Evolutionary conservation across 2,797 vertebrate genomes (phyloP).

Genomic region (Acanthis flammea): DNA sequence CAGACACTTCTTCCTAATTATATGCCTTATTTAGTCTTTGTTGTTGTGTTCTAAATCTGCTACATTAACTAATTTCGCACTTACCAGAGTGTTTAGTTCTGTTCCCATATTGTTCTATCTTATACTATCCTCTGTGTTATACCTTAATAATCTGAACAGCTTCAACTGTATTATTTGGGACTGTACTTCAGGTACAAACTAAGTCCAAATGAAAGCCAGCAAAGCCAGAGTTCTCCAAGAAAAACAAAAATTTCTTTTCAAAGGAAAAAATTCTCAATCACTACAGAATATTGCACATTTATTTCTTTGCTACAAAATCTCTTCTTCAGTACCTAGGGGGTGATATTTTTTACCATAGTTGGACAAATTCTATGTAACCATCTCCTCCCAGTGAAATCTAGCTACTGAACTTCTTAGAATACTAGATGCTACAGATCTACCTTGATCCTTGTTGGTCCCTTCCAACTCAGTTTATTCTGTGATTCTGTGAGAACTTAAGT

Average conservation of each 20-base stretch:
- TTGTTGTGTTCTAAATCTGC: background rate
- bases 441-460: background rate
- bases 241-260: background rate
- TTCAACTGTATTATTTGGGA: background rate
- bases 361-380: background rate
- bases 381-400: background rate
- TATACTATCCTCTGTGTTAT: background rate
- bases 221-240: background rate
- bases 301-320: background rate
- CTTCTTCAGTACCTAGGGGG: background rate
- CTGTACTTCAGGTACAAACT: background rate
- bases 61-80: background rate
- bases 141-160: background rate
- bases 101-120: background rate
- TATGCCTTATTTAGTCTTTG: background rate
- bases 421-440: background rate
- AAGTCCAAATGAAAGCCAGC: background rate
- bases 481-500: background rate
- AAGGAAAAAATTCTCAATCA: background rate
- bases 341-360: background rate
- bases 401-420: background rate
- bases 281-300: background rate
- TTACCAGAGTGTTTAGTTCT: background rate
- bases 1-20: background rate
- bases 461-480: background rate